These are phyloP conservation scores for Hydropsyche betteni DNA, from an alignment of 2,888 invertebrate species.

Conservation along the genomic window DNA sequence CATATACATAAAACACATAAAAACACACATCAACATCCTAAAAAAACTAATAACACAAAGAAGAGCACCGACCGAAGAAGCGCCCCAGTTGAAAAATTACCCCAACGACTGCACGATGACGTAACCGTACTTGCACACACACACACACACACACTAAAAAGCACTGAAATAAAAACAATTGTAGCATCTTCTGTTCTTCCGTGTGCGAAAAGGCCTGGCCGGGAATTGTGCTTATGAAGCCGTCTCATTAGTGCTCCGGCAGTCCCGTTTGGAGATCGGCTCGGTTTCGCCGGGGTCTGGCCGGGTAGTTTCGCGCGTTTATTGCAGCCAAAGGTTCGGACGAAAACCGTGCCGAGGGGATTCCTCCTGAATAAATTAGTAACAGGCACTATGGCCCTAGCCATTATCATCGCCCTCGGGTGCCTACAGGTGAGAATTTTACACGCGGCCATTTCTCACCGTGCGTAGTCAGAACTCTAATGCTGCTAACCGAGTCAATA, in stretches of 20 bases:
- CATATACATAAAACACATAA: no score
- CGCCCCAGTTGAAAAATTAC: no score
- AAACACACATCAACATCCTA: no score
- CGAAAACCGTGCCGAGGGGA: constrained; percentile 13
- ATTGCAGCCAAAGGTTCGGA: constrained; percentile 15
- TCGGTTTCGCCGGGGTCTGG: neutral
- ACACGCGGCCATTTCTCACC: constrained; percentile 28
- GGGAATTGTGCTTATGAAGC: constrained; percentile 30
- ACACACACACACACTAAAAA: no score
- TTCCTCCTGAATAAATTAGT: constrained; percentile 31
- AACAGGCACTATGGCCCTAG: constrained; percentile 14
- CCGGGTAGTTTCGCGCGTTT: constrained; percentile 21
- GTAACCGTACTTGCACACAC: no score
- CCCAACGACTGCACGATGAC: no score
- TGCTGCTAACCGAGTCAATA: no score
- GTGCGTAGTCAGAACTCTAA: neutral
- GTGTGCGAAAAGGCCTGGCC: constrained; percentile 3
- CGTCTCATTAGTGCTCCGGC: constrained; percentile 12
- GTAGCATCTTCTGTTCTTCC: no score
- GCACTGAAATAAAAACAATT: no score
- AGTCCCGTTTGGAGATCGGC: neutral
- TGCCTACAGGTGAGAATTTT: constrained; percentile 28
- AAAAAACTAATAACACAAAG: no score
- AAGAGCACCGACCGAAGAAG: no score
- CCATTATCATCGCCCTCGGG: constrained; percentile 28